These are phyloP conservation scores for Drosophila imparisetae DNA, from an alignment of 2,888 invertebrate genomes.

Conservation along the genomic window DNA sequence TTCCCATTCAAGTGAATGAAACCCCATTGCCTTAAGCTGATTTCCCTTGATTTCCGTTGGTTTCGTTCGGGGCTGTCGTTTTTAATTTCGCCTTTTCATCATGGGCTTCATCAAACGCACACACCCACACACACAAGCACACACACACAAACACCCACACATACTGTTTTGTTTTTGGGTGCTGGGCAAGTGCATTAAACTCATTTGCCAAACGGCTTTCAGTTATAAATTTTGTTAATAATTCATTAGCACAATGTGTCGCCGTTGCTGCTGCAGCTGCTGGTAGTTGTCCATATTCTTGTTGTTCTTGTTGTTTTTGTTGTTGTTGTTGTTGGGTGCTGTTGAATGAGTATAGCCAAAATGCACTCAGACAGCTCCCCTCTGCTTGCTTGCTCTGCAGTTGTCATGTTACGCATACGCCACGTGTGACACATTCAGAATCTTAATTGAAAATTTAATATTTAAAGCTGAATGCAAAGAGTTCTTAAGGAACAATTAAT, in stretches of 20 bases:
- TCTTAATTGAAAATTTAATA: neutral
- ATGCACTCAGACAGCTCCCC: conserved; percentile 52
- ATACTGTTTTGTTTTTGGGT: conserved; percentile 7
- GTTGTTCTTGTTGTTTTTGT: conserved; percentile 12
- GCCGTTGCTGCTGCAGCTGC: conserved; percentile 26
- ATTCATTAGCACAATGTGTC: conserved; percentile 82
- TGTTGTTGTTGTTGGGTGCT: conserved; percentile 28
- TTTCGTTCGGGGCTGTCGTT: conserved; percentile 27
- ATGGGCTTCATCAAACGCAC: conserved; percentile 26
- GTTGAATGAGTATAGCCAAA: conserved; percentile 43
- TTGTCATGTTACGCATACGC: conserved; percentile 50
- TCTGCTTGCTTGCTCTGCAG: neutral
- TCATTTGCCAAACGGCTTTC: conserved; percentile 81
- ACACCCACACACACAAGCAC: conserved; percentile 2
- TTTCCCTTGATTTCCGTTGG: conserved; percentile 66
- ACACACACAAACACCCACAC: neutral
- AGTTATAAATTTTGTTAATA: conserved; percentile 83
- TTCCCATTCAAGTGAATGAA: neutral
- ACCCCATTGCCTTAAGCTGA: conserved; percentile 62
- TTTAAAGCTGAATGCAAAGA: neutral
- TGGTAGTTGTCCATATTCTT: conserved; percentile 1
- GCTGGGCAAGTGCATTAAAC: conserved; percentile 71
- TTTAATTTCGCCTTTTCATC: conserved; percentile 51
- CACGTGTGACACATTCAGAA: conserved; percentile 44
- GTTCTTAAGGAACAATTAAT: neutral